Percentiles rank a stretch among this genome's conserved stretches.
Conservation (phyloP, 1,140 invertebrate genomes). For the Drosophila novamexicana region DNA sequence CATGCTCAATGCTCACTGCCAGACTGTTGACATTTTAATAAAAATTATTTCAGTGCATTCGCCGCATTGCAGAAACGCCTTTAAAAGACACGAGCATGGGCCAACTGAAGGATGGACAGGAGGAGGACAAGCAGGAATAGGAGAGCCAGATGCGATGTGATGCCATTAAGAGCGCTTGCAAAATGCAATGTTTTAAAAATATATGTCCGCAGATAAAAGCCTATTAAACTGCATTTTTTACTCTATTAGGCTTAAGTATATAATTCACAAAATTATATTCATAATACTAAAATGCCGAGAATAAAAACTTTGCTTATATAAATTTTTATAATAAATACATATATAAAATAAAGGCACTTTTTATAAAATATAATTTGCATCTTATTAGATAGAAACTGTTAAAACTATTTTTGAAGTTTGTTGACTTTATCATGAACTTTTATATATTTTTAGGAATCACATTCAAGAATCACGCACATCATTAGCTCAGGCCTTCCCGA, state of each 20-base stretch:
- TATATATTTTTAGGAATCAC: too few species aligned
- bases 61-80: slow-evolving; percentile 46
- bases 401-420: too few species aligned
- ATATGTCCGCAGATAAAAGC: slow-evolving; percentile 13
- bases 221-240: slow-evolving; percentile 14
- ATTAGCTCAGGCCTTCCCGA: neutral
- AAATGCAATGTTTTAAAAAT: slow-evolving; percentile 16
- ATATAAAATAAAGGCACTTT: too few species aligned
- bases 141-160: neutral
- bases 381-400: too few species aligned
- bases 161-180: slow-evolving; percentile 15
- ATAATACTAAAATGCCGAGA: neutral
- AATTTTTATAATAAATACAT: too few species aligned
- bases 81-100: slow-evolving; percentile 13
- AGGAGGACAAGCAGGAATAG: neutral
- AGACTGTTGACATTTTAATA: slow-evolving; percentile 59
- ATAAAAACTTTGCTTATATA: too few species aligned
- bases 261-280: neutral
- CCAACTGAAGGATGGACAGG: neutral
- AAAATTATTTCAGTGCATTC: slow-evolving; percentile 56
- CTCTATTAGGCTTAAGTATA: neutral
- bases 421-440: too few species aligned
- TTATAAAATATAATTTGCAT: too few species aligned
- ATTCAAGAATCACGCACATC: slow-evolving; percentile 4
- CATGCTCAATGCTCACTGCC: slow-evolving; percentile 47